These are phyloP conservation scores for Rhadinocentrus ornatus DNA, from an alignment of 2,797 vertebrate species.

Conservation along the genomic window DNA sequence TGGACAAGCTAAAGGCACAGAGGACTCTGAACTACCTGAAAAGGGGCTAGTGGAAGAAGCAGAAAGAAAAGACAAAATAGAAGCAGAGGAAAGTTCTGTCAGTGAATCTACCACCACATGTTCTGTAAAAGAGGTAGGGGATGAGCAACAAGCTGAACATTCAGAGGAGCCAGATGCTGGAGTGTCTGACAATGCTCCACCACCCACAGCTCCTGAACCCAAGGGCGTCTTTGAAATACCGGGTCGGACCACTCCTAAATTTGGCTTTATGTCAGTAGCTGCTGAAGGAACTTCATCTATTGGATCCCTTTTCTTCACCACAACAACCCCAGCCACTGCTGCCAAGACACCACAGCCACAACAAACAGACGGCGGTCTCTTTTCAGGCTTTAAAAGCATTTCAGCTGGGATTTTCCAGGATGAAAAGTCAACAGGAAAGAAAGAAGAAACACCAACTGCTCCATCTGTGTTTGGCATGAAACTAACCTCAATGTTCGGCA, in stretches of 20 bases:
- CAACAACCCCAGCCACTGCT: slow-evolving; percentile 63
- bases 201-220: slow-evolving; percentile 48
- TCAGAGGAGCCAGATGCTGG: slow-evolving; percentile 18
- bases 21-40: slow-evolving; percentile 50
- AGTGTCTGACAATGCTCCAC: slow-evolving; percentile 40
- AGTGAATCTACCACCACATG: slow-evolving; percentile 20
- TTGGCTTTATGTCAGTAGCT: slow-evolving; percentile 84
- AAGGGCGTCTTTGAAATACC: slow-evolving; percentile 85
- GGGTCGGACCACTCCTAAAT: slow-evolving; percentile 77
- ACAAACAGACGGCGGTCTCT: slow-evolving; percentile 77
- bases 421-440: slow-evolving; percentile 74
- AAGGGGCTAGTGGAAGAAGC: slow-evolving; percentile 62
- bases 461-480: slow-evolving; percentile 85
- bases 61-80: slow-evolving; percentile 59
- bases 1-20: slow-evolving; percentile 22
- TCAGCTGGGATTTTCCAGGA: slow-evolving; percentile 90
- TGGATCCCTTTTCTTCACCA: slow-evolving; percentile 87
- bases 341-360: slow-evolving; percentile 67
- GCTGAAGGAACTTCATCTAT: slow-evolving; percentile 82
- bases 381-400: slow-evolving; percentile 89
- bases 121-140: slow-evolving; percentile 19
- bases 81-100: slow-evolving; percentile 37
- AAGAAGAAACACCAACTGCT: slow-evolving; percentile 73
- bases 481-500: slow-evolving; percentile 81
- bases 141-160: slow-evolving; percentile 13